phyloP scores from a whole-genome alignment of 2,797 vertebrate genomes.

The Notolabrus celidotus region DNA sequence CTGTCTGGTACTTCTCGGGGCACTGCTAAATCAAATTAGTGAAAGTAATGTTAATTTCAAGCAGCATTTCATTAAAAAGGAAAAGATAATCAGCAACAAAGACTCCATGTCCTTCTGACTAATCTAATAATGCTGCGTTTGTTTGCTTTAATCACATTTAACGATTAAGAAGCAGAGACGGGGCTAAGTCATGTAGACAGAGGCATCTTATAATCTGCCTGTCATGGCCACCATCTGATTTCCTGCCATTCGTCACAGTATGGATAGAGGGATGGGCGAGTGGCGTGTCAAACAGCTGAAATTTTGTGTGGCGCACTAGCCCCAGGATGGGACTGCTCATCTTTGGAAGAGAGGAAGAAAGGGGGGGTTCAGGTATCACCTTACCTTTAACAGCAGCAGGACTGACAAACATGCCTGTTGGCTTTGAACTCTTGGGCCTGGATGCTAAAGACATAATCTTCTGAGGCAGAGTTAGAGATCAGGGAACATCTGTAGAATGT shows the following conservation, averaged over 20 bases:
- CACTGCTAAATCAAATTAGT: conserved; percentile 83
- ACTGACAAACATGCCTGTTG: conserved; percentile 49
- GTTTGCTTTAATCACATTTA: conserved; percentile 87
- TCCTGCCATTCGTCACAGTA: conserved; percentile 82
- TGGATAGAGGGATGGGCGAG: conserved; percentile 41
- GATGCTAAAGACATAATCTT: conserved; percentile 42
- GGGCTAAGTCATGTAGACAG: conserved; percentile 78
- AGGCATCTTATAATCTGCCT: conserved; percentile 80
- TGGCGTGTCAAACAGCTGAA: conserved; percentile 56
- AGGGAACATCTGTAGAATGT: conserved; percentile 52
- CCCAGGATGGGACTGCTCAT: conserved; percentile 62
- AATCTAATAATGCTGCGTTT: conserved; percentile 84
- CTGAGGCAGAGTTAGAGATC: conserved; percentile 7
- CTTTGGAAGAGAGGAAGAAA: conserved; percentile 39
- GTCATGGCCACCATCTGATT: conserved; percentile 80
- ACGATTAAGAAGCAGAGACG: conserved; percentile 75
- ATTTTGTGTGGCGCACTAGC: conserved; percentile 51
- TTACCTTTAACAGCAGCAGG: conserved; percentile 50
- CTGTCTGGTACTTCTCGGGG: conserved; percentile 78
- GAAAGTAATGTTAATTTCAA: conserved; percentile 84
- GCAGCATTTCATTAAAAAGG: conserved; percentile 83
- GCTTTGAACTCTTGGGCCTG: conserved; percentile 35
- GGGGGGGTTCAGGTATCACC: conserved; percentile 50
- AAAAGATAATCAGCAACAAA: conserved; percentile 82
- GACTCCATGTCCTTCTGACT: conserved; percentile 81